Percentiles rank a stretch among this genome's conserved stretches.
Evolutionary conservation across 2,888 invertebrate genomes (phyloP).

Genomic region (Drosophila quinaria): DNA sequence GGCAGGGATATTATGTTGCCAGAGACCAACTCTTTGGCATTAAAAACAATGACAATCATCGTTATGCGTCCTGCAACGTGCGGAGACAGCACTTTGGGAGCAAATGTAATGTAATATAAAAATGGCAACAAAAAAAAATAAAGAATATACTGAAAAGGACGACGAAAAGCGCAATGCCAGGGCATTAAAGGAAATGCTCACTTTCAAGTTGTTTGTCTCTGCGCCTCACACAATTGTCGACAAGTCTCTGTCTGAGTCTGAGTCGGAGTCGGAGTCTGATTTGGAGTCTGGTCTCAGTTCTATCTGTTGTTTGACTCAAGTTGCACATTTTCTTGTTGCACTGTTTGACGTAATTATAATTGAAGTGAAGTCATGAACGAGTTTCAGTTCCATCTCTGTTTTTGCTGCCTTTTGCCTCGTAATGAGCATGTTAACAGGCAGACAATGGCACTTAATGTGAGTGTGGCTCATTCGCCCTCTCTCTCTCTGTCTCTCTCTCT

Average conservation of each 20-base stretch:
- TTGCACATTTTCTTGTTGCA: conserved; percentile 80
- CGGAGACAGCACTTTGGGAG: conserved; percentile 54
- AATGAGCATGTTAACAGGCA: conserved; percentile 82
- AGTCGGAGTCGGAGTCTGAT: neutral
- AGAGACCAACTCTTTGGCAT: conserved; percentile 59
- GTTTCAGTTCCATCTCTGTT: conserved; percentile 62
- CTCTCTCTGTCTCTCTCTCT: neutral
- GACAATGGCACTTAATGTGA: conserved; percentile 78
- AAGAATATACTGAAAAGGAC: neutral
- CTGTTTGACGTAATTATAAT: conserved; percentile 83
- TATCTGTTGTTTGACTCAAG: conserved; percentile 77
- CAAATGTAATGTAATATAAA: conserved; percentile 79
- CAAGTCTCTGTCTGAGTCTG: conserved; percentile 37
- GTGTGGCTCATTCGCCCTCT: conserved; percentile 19
- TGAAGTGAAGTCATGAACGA: conserved; percentile 81
- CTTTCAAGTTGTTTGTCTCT: conserved; percentile 79
- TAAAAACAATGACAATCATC: conserved; percentile 67
- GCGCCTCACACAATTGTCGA: conserved; percentile 49
- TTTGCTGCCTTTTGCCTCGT: conserved; percentile 56
- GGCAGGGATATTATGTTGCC: conserved; percentile 58
- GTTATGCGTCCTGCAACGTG: conserved; percentile 33
- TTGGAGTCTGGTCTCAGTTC: conserved; percentile 30
- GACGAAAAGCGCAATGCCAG: conserved; percentile 64
- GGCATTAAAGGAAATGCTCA: conserved; percentile 81
- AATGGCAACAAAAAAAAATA: conserved; percentile 33